A percentile compares a stretch with the other conserved stretches of the same genome.
phyloP scores from a whole-genome alignment of 1,140 invertebrate genomes.

The Drosophila navojoa region DNA sequence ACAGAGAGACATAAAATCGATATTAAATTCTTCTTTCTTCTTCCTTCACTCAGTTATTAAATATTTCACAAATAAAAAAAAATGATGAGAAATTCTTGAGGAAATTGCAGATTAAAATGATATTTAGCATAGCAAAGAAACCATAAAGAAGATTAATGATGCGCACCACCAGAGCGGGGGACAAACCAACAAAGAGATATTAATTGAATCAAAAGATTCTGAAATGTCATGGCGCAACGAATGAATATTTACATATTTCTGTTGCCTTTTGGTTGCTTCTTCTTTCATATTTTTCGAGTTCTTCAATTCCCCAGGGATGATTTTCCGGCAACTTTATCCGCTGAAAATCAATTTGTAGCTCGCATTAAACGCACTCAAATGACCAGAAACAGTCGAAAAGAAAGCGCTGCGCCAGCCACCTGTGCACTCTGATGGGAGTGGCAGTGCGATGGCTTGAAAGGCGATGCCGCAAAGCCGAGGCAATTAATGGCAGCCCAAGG shows the following conservation, averaged over 20 bases:
- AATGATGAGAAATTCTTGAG: no score
- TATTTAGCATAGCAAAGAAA: no score
- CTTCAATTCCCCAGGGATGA: not conserved
- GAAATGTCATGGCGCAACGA: not conserved
- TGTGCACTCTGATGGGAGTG: slow-evolving; percentile 40
- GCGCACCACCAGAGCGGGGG: no score
- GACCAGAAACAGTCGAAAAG: not conserved
- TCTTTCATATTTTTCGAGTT: not conserved
- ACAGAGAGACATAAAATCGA: no score
- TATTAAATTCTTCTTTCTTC: no score
- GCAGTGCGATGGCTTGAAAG: slow-evolving; percentile 11
- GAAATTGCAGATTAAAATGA: no score
- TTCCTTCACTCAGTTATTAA: no score
- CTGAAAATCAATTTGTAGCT: slow-evolving; percentile 8
- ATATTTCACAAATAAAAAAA: no score
- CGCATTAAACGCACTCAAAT: slow-evolving; percentile 2
- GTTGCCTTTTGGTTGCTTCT: not conserved
- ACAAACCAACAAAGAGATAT: not conserved
- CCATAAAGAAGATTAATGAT: slow-evolving; percentile 1
- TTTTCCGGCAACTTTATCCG: not conserved
- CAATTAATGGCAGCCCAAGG: slow-evolving; percentile 75
- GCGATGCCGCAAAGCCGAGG: slow-evolving; percentile 30
- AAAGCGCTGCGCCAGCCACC: slow-evolving; percentile 40
- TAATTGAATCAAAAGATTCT: not conserved
- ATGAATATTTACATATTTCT: not conserved